These are phyloP conservation scores for Torymus auratus DNA, from an alignment of 2,888 invertebrate genomes.

Conservation along the genomic window DNA sequence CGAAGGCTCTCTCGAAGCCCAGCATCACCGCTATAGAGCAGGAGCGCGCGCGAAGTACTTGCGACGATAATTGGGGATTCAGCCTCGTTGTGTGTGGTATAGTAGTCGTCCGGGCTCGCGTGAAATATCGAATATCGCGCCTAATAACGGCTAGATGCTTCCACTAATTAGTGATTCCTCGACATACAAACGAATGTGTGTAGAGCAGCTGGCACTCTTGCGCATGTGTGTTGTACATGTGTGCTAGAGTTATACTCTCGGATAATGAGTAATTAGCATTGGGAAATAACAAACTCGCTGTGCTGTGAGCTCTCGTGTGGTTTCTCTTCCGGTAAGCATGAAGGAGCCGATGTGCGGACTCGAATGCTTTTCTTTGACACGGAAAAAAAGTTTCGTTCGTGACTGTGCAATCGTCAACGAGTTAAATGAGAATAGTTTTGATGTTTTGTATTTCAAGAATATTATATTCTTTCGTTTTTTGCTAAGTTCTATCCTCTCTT, in stretches of 20 bases:
- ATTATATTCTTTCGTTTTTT: too few relatives aligned
- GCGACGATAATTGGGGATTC: conserved; percentile 41
- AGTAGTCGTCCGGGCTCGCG: conserved; percentile 1
- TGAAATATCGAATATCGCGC: conserved; percentile 39
- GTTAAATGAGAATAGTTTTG: too few relatives aligned
- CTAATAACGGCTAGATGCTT: conserved; percentile 31
- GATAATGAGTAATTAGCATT: conserved; percentile 26
- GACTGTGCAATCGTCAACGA: too few relatives aligned
- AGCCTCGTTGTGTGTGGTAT: background rate
- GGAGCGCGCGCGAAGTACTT: conserved; percentile 34
- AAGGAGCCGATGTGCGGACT: too few relatives aligned
- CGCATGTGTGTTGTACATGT: background rate
- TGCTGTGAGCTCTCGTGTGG: background rate
- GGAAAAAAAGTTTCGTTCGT: too few relatives aligned
- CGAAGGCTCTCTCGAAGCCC: conserved; percentile 31
- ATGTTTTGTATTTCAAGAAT: too few relatives aligned
- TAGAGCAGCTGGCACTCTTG: too few relatives aligned
- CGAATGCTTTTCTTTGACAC: too few relatives aligned
- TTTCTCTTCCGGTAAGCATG: too few relatives aligned
- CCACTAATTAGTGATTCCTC: conserved; percentile 45
- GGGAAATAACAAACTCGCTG: conserved; percentile 4
- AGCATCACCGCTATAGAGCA: too few relatives aligned
- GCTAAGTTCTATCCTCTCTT: too few relatives aligned
- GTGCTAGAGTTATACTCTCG: conserved; percentile 4
- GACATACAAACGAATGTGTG: conserved; percentile 12